These are phyloP conservation scores for Epizoanthus illoricatus DNA, from an alignment of 92 coral and sea anemone genomes.

Conservation along the genomic window DNA sequence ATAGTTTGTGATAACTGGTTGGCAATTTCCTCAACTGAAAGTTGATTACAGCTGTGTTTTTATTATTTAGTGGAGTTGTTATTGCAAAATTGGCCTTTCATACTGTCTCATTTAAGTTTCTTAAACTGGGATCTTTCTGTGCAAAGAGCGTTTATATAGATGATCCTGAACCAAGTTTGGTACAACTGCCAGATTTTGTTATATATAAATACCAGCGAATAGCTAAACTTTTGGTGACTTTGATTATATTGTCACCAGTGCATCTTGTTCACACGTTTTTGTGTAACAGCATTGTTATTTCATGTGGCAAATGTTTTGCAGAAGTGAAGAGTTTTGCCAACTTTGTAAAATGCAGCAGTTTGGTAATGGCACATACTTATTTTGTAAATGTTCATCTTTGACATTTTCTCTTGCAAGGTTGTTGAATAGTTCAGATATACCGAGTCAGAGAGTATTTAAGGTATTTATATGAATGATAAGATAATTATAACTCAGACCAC, in stretches of 20 bases:
- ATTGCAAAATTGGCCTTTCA: too few relatives aligned
- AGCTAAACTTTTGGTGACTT: background rate
- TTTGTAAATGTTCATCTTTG: constrained; percentile 15
- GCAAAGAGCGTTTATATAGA: too few relatives aligned
- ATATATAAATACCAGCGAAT: too few relatives aligned
- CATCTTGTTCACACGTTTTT: background rate
- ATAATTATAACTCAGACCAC: background rate
- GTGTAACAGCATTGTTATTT: background rate
- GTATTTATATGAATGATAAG: constrained; percentile 7
- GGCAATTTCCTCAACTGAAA: too few relatives aligned
- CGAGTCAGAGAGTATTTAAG: constrained; percentile 7
- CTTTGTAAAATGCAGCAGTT: constrained; percentile 11
- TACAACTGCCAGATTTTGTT: too few relatives aligned
- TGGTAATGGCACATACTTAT: background rate
- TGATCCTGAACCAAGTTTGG: too few relatives aligned
- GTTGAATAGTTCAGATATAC: constrained; percentile 12
- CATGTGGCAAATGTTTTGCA: constrained; percentile 9
- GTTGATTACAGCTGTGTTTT: too few relatives aligned
- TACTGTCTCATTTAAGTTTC: too few relatives aligned
- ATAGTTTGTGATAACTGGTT: too few relatives aligned
- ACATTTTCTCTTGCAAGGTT: constrained; percentile 19
- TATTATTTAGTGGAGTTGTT: too few relatives aligned
- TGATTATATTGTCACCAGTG: background rate
- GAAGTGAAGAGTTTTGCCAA: background rate
- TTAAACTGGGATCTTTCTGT: too few relatives aligned